Evolutionary conservation across 1,140 invertebrate genomes (phyloP), one percentile per base, ranked within the genome.

Genomic region (Bombus confusus): DNA sequence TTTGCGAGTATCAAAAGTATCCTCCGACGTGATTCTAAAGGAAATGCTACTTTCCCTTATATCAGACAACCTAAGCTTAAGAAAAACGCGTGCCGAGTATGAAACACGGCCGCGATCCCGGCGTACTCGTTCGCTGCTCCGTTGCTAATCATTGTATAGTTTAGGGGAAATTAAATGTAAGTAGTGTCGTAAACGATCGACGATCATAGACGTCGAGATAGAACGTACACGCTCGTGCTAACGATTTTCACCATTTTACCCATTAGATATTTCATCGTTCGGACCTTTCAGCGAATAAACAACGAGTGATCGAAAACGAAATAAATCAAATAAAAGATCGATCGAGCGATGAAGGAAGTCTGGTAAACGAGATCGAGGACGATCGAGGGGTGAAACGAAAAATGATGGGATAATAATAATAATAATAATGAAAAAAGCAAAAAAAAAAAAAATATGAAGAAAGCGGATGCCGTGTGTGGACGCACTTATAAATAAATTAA

Each of bases 131-230:
- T 88, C 84, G 83, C 82, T 83, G 86, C 68, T 76, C 37, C 43
- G 57, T 74, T 80, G 83, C 83, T 41, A 87, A 85, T 87, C 91
- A 80, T n/a, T 89, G 86, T 93, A 94, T 94, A 94, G 92, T 87
- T 87, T 90, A 93, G 92, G 68, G 85, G 83, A 91, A 86, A 76
- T 88, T 90, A 89, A 88, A 84, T 88, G 82, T 92, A 94, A 94
- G 93, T 94, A 94, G 94, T 95, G 91, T 92, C 92, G 77, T 92
- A 92, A 93, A 43, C 91, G 87, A 91, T 91, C 80, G 79, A 80
- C 71, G 87, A 66, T n/a, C 47, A 25, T 34, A 39, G 31, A 25
- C 31, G 12, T 39, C 57, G 31, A 74, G 28, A 28, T 28, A 31
- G 41, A 62, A 68, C 77, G 62, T 68, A 43, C 77, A 66, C 77